Percentiles rank a stretch among this genome's conserved stretches.
These are phyloP conservation scores for Onychostoma macrolepis DNA, from an alignment of 2,113 vertebrate species.

Conservation along the genomic window DNA sequence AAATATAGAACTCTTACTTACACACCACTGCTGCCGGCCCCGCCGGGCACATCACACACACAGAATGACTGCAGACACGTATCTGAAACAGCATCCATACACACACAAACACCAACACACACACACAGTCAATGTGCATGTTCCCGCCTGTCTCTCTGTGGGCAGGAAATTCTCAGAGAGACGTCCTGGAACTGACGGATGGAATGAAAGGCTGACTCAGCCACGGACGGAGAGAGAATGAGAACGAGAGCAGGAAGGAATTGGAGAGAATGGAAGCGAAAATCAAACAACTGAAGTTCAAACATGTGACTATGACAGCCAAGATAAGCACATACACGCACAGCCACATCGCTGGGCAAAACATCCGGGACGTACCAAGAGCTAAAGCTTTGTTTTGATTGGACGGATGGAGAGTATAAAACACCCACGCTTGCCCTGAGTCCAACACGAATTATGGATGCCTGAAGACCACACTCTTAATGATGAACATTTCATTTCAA, in stretches of 20 bases:
- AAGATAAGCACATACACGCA: conserved; percentile 11
- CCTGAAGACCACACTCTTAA: not conserved
- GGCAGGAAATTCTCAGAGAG: conserved; percentile 54
- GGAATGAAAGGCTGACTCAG: conserved; percentile 19
- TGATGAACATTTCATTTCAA: not conserved
- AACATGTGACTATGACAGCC: not conserved
- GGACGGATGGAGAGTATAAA: not conserved
- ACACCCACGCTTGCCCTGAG: not conserved
- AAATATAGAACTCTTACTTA: conserved; percentile 59
- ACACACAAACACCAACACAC: conserved; percentile 37
- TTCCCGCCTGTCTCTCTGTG: conserved; percentile 55
- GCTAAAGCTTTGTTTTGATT: conserved; percentile 8
- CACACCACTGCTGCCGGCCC: conserved; percentile 44
- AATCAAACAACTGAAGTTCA: not conserved
- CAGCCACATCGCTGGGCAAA: not conserved
- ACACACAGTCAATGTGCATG: not conserved
- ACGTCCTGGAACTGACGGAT: not conserved
- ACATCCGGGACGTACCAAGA: not conserved
- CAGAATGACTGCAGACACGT: conserved; percentile 23
- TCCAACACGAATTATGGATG: too few species aligned
- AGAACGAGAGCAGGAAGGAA: conserved; percentile 4
- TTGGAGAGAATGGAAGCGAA: conserved; percentile 3
- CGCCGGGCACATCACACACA: conserved; percentile 29
- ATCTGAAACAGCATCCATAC: conserved; percentile 37
- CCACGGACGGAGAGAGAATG: not conserved